Percentiles rank a stretch among this genome's conserved stretches.
These are phyloP conservation scores for Eulimnadia texana DNA, from an alignment of 1,140 invertebrate genomes.

Conservation along the genomic window DNA sequence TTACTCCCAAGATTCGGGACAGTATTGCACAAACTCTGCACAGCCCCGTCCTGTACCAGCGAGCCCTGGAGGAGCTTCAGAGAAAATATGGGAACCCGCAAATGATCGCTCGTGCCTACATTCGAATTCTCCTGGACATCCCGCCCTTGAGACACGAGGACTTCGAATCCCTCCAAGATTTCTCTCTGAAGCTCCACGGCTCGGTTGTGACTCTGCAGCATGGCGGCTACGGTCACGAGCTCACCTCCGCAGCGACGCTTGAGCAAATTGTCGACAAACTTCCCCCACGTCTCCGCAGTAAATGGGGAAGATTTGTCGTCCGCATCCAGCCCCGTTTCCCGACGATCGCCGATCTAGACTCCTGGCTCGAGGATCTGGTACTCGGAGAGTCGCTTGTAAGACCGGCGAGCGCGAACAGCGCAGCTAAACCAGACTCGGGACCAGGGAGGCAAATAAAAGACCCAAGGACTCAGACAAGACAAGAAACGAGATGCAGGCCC, in stretches of 20 bases:
- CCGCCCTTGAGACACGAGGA: not conserved
- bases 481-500: not conserved
- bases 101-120: not conserved
- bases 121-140: not conserved
- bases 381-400: not conserved
- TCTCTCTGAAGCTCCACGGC: slow-evolving; percentile 1
- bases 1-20: not conserved
- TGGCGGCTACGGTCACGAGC: slow-evolving; percentile 1
- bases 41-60: not conserved
- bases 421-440: not conserved
- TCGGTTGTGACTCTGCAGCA: slow-evolving; percentile 1
- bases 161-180: not conserved
- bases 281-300: not conserved
- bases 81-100: not conserved
- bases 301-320: not conserved
- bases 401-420: not conserved
- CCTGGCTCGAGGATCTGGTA: not conserved
- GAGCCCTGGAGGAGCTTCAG: slow-evolving; percentile 3
- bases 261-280: slow-evolving; percentile 3
- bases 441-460: not conserved
- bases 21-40: slow-evolving; percentile 5
- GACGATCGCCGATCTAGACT: slow-evolving; percentile 1
- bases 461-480: not conserved
- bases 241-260: not conserved
- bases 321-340: not conserved